Conservation (phyloP, 2,113 vertebrate species). For the Scolopax mira region DNA sequence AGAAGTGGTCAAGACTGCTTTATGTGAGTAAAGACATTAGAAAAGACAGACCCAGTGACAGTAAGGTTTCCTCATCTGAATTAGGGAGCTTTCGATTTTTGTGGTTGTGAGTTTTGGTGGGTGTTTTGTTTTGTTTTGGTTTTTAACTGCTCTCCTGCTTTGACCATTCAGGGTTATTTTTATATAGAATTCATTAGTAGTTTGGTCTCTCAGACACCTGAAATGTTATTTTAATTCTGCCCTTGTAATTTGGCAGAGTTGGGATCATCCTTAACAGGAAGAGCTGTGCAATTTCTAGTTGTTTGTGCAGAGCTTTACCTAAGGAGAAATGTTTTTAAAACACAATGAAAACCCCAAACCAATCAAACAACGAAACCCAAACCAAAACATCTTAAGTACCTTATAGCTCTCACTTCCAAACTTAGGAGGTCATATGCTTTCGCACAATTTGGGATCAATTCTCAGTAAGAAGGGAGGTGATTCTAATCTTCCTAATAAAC, state of each 20-base stretch:
- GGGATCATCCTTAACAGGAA: neutral
- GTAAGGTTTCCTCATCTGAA: neutral
- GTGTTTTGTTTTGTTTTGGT: neutral
- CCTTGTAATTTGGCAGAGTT: neutral
- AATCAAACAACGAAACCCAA: neutral
- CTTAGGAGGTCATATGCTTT: neutral
- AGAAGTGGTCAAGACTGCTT: neutral
- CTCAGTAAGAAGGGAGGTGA: neutral
- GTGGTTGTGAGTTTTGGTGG: neutral
- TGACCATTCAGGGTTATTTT: neutral
- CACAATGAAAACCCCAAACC: neutral
- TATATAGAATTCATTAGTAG: neutral
- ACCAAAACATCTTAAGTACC: neutral
- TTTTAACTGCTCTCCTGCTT: neutral
- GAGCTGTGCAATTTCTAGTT: neutral
- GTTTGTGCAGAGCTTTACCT: neutral
- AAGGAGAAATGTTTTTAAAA: neutral
- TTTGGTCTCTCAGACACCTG: accelerated
- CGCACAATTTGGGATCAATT: neutral
- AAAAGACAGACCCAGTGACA: neutral
- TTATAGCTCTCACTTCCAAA: neutral
- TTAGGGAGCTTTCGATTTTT: neutral
- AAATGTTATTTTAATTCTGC: neutral
- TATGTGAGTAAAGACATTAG: neutral
- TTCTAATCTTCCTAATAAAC: neutral